These are phyloP conservation scores for Plutomurus gul DNA, from an alignment of 1,140 invertebrate species.

Conservation along the genomic window DNA sequence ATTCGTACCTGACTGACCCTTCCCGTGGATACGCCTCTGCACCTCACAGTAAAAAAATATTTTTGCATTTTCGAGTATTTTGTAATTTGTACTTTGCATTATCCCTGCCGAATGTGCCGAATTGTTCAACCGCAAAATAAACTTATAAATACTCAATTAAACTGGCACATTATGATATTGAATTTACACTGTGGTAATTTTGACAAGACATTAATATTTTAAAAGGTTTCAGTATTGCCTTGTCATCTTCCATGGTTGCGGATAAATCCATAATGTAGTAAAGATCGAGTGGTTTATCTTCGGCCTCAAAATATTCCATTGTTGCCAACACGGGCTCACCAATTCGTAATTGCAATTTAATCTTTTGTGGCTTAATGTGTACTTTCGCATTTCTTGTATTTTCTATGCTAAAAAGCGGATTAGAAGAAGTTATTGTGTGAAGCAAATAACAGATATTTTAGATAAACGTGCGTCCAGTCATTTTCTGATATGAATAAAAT, in stretches of 20 bases:
- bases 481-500: background rate
- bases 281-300: constrained; percentile 65
- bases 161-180: too few species aligned
- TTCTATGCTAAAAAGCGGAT: background rate
- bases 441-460: too few species aligned
- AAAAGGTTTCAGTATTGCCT: background rate
- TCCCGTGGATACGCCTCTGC: too few species aligned
- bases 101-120: too few species aligned
- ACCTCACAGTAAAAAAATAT: too few species aligned
- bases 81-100: too few species aligned
- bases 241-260: constrained; percentile 70
- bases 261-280: constrained; percentile 72
- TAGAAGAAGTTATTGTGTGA: background rate
- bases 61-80: too few species aligned
- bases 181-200: background rate
- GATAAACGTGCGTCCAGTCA: background rate
- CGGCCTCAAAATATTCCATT: constrained; percentile 37
- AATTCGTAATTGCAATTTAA: constrained; percentile 28
- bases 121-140: too few species aligned
- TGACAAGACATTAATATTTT: background rate
- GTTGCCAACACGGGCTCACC: constrained; percentile 20
- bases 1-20: too few species aligned
- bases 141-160: too few species aligned
- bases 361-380: constrained; percentile 16
- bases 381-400: background rate